These are phyloP conservation scores for Lordiphosa stackelbergi DNA, from an alignment of 1,140 invertebrate genomes.

Conservation along the genomic window DNA sequence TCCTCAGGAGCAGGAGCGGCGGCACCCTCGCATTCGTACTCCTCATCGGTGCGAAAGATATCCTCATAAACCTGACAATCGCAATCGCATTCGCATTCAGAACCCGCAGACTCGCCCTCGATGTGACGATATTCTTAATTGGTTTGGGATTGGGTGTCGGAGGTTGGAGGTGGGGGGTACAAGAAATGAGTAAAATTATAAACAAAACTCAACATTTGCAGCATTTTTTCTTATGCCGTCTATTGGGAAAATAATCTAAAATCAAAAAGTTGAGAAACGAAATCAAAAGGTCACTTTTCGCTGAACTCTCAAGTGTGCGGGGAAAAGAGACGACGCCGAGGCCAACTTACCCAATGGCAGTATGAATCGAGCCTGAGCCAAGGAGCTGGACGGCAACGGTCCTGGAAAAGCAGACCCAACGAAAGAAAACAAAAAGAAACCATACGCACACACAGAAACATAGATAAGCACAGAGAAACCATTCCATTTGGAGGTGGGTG, in stretches of 20 bases:
- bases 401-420: conserved; percentile 42
- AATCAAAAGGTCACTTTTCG: conserved; percentile 16
- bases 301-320: background rate
- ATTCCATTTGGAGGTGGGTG: conserved; percentile 34
- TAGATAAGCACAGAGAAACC: conserved; percentile 41
- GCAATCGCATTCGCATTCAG: conserved; percentile 52
- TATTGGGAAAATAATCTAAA: conserved; percentile 77
- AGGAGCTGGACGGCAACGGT: conserved; percentile 21
- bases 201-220: conserved; percentile 63
- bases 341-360: conserved; percentile 71
- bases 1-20: conserved; percentile 3
- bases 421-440: conserved; percentile 22
- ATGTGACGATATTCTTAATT: conserved; percentile 69
- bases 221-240: conserved; percentile 71
- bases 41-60: conserved; percentile 59
- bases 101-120: conserved; percentile 63
- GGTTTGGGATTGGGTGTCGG: conserved; percentile 12
- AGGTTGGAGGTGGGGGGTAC: conserved; percentile 14
- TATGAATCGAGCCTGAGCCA: conserved; percentile 68
- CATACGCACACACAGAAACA: conserved; percentile 46
- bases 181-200: conserved; percentile 24
- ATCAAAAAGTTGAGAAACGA: conserved; percentile 39
- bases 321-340: conserved; percentile 7
- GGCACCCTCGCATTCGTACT: conserved; percentile 55
- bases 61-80: conserved; percentile 58